Evolutionary conservation across 2,113 vertebrate species (phyloP).

Genomic region (Alligator mississippiensis): DNA sequence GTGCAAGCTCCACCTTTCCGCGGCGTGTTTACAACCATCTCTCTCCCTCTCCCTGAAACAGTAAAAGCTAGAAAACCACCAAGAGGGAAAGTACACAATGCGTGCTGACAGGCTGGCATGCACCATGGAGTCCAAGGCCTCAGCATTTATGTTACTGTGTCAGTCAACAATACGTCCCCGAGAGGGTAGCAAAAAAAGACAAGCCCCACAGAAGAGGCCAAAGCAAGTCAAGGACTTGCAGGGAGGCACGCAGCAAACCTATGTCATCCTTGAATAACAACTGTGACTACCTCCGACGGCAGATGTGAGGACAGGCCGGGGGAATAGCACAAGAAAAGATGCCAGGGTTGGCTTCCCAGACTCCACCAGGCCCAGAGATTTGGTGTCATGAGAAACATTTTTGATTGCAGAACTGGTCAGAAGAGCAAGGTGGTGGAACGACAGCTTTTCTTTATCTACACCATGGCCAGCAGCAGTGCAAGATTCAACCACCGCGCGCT

Average conservation of each 20-base stretch:
- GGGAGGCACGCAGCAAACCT: not conserved
- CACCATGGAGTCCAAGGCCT: not conserved
- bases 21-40: not conserved
- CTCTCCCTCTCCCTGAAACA: not conserved
- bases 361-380: not conserved
- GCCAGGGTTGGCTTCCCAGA: not conserved
- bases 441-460: not conserved
- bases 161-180: accelerated
- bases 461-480: not conserved
- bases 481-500: not conserved
- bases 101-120: not conserved
- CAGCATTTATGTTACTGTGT: not conserved
- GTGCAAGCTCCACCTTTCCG: not conserved
- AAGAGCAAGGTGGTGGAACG: not conserved
- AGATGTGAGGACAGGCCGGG: not conserved
- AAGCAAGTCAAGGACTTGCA: constrained; percentile 40
- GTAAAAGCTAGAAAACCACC: not conserved
- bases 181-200: accelerated
- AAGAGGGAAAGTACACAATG: not conserved
- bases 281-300: not conserved
- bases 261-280: not conserved
- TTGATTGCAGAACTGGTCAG: not conserved
- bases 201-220: not conserved
- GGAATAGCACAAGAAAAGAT: not conserved
- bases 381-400: not conserved